Base-by-base conservation (phyloP, 2,113 vertebrate species). In the Thermophis baileyi region DNA sequence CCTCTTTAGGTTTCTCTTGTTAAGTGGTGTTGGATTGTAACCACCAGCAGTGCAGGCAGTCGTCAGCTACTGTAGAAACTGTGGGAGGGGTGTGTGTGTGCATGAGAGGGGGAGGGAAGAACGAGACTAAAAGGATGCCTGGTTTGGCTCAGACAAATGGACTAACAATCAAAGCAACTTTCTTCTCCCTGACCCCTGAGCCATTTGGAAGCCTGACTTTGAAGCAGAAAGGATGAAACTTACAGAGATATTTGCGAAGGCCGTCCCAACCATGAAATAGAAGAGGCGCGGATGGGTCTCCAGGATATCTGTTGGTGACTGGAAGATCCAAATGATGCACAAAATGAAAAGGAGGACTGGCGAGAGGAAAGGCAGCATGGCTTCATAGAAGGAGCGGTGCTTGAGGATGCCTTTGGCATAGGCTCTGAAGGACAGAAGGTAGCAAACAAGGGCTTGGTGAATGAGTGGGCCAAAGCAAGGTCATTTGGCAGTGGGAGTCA, bases 211-310 rank as follows among this genome's bases (percentile, higher is more conserved):
- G 20, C 20, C 20, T 25, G 27, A 18, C 4, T 49, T n/a, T 49
- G 35, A 40, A 51, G 69, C 91, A 14, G 25, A 30, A 47, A 46
- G 88, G 55, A 91, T 92, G 8, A 25, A 14, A 53, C 99, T 99
- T 96, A 99, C 99, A 25, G 99, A 99, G 95, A 98, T 98, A 44
- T 99, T 99, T 88, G 99, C 98, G 8, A 99, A 99, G 92, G 98
- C 98, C 12, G 99, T 99, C 87, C 99, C 99, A 94, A 99, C 98
- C 99, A 99, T 99, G 96, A 99, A 98, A 96, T 98, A 99, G 98
- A 99, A 99, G 74, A 98, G 93, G 92, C 99, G 97, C 92, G 99
- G 99, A 92, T 99, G 98, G 74, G 96, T 94, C 93, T 99, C 98
- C 51, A 99, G 95, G 97, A 99, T 98, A 93, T 98, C 95, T 44